Evolutionary conservation across 1,140 invertebrate genomes (phyloP), one percentile per base, ranked within the genome.

Genomic region (Hormaphis cornu): DNA sequence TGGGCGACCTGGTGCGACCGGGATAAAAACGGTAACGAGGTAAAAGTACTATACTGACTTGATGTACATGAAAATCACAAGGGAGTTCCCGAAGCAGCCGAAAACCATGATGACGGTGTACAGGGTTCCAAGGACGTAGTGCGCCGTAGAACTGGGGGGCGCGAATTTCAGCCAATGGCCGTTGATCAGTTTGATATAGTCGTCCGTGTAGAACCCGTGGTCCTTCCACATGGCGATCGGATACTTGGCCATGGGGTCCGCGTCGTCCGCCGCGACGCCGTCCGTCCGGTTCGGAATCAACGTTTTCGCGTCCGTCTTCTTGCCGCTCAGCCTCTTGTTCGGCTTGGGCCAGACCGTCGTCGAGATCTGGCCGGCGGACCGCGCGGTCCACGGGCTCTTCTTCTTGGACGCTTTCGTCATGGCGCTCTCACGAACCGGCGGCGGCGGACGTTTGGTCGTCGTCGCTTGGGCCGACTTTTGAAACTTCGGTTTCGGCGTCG

Each of bases 61-160:
- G 40, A 82, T 74, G 74, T 85, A 85, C 79, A 86, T 82, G 72
- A 81, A 82, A 50, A 88, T 81, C 18, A 88, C 86, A 12, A 85
- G 77, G 2, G 80, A 76, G 74, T 89, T 89, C 12, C 86, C 86
- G 75, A 80, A 79, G 37, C 83, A 78, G 7, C 86, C 86, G 33
- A 83, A 73, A 14, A 83, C 76, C 70, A 84, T 80, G 70, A 88
- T 82, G 4, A 86, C 70, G 14, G 81, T 73, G 74, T 88, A 88
- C 7, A 86, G 59, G 4, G 76, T 73, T 1, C 81, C 86, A 70
- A 88, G 76, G 0, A 77, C 75, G 74, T 82, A 82, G 18, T 66
- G 61, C 12, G 42, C 24, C 9, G 12, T 8, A 7, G 44, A 6
- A 5, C 24, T 50, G 1, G 44, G 42, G 0, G 44, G 61, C 2